Evolutionary conservation across 1,140 invertebrate genomes (phyloP).

Genomic region (Megathymus violae): DNA sequence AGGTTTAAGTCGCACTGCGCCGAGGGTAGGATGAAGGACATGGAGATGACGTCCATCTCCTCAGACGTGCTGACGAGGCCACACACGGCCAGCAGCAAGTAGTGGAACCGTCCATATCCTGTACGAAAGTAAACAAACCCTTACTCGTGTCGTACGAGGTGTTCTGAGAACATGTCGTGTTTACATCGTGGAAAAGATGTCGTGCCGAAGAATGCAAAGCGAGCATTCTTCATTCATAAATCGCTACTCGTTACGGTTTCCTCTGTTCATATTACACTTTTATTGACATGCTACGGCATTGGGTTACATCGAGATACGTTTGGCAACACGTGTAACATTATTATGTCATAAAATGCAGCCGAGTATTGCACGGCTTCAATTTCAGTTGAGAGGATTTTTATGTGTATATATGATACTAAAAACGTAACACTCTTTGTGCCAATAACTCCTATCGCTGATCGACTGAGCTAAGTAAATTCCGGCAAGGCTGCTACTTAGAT

Average conservation of each 20-base stretch:
- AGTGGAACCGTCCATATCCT: slow-evolving; percentile 97
- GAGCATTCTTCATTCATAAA: slow-evolving; percentile 66
- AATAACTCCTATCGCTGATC: too few relatives aligned
- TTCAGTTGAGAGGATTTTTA: neutral
- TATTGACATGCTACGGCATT: slow-evolving; percentile 44
- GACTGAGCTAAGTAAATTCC: too few relatives aligned
- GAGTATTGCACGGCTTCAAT: slow-evolving; percentile 7
- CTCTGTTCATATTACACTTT: slow-evolving; percentile 47
- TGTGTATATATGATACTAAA: too few relatives aligned
- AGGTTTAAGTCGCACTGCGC: slow-evolving; percentile 96
- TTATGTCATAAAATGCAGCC: slow-evolving; percentile 14
- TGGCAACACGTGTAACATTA: slow-evolving; percentile 36
- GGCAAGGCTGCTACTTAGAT: too few relatives aligned
- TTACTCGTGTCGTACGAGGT: slow-evolving; percentile 45
- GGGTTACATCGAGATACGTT: slow-evolving; percentile 30
- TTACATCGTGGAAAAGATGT: slow-evolving; percentile 45
- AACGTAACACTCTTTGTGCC: too few relatives aligned
- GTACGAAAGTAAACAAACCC: slow-evolving; percentile 50
- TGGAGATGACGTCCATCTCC: slow-evolving; percentile 97
- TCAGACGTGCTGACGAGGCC: slow-evolving; percentile 97
- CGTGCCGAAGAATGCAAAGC: slow-evolving; percentile 53
- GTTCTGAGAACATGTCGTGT: slow-evolving; percentile 58
- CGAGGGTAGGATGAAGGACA: slow-evolving; percentile 96
- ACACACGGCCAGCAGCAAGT: slow-evolving; percentile 93
- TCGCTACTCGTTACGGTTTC: slow-evolving; percentile 38